Conservation (phyloP, 2,113 vertebrate genomes). For the Diphyllodes magnificus region DNA sequence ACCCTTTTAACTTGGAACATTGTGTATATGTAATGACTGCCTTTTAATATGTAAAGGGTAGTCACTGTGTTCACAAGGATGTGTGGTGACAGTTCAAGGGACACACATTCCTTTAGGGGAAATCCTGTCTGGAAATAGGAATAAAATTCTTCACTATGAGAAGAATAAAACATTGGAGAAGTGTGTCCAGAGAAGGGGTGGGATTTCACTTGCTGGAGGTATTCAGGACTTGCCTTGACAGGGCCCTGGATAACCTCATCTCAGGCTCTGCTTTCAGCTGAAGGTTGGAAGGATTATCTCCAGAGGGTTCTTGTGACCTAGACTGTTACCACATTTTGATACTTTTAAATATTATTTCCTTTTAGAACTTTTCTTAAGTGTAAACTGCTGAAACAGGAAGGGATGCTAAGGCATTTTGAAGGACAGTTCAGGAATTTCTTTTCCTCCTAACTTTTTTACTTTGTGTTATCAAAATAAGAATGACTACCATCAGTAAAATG, state of each 20-base stretch:
- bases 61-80: background rate
- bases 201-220: background rate
- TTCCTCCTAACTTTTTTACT: background rate
- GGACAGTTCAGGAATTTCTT: background rate
- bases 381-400: background rate
- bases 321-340: background rate
- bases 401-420: background rate
- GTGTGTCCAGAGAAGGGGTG: background rate
- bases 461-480: background rate
- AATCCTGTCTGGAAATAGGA: background rate
- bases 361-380: background rate
- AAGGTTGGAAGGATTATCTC: background rate
- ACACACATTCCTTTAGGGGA: background rate
- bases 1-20: background rate
- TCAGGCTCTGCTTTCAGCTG: background rate
- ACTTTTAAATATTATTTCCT: background rate
- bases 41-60: background rate
- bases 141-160: background rate
- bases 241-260: background rate
- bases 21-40: background rate
- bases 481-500: background rate
- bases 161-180: background rate
- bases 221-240: background rate
- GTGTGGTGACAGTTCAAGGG: background rate
- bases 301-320: background rate